Evolutionary conservation across 1,140 invertebrate genomes (phyloP), one percentile per base, ranked within the genome.

Genomic region (Maconellicoccus hirsutus): DNA sequence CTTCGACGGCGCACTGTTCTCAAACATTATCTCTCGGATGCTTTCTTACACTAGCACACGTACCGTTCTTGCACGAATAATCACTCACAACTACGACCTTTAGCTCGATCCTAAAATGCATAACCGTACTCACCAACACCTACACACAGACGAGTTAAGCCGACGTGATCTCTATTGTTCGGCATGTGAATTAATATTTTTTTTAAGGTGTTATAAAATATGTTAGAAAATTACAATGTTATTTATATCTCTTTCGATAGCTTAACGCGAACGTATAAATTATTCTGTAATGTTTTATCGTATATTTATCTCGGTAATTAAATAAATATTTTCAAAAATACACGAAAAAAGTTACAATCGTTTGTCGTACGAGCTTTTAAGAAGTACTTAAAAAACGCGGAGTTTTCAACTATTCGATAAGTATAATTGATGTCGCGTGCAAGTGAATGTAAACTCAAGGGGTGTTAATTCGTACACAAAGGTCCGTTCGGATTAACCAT

Each of bases 231-330:
- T 66, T 66, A 66, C 61, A 66, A 66, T 26, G 61, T 66, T 66
- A 66, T 66, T 66, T 66, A 66, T 66, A 66, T 66, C 61, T 66
- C 25, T 66, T 66, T 66, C 61, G 61, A 66, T 66, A 66, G 61
- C 10, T 19, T 52, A 16, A 52, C 61, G 22, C 7, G n/a, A n/a
- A n/a, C n/a, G 16, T 26, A 66, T 66, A 66, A 66, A 66, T 66
- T 66, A 66, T 23, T 14, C 6, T 66, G 22, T 66, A 8, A 25
- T 25, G 21, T 66, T 66, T 66, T 66, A 25, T 66, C n/a, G n/a
- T n/a, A n/a, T 66, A 26, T 66, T 23, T 25, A 22, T 8, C 2
- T 16, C n/a, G 10, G 42, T 52, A 52, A 52, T 52, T 52, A 52
- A 52, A 52, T 52, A 52, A 52, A 52, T 52, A 52, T 52, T 52